phyloP scores from a whole-genome alignment of 2,888 invertebrate genomes.

The Ptychoptera albimana region DNA sequence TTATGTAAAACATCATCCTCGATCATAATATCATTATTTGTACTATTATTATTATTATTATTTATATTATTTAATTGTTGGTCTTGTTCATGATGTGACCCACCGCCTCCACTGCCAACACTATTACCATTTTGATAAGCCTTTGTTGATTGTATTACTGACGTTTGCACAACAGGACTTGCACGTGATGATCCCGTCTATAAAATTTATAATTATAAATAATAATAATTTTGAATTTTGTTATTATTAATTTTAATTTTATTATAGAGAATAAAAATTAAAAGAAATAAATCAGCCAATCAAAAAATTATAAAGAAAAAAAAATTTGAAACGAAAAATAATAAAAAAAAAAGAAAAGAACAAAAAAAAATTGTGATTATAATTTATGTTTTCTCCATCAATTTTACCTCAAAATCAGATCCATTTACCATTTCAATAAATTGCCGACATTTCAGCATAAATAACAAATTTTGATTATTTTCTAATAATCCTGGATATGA shows the following conservation, averaged over 20 bases:
- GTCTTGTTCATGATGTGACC: conserved; percentile 1
- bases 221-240: too few relatives aligned
- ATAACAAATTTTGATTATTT: conserved; percentile 76
- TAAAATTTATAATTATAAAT: conserved; percentile 12
- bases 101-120: conserved; percentile 11
- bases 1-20: conserved; percentile 12
- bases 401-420: conserved; percentile 56
- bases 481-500: conserved; percentile 90
- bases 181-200: conserved; percentile 16
- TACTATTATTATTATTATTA: conserved; percentile 7
- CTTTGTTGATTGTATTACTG: conserved; percentile 68
- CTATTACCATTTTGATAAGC: conserved; percentile 28
- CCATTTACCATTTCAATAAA: conserved; percentile 98
- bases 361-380: not conserved
- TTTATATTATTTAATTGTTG: not conserved
- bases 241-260: too few relatives aligned
- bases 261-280: not conserved
- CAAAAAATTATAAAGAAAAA: not conserved
- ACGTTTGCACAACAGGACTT: conserved; percentile 46
- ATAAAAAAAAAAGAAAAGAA: not conserved
- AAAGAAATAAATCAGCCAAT: not conserved
- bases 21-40: conserved; percentile 23
- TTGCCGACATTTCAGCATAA: conserved; percentile 93
- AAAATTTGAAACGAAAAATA: not conserved
- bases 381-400: conserved; percentile 8